Evolutionary conservation across 2,888 invertebrate species (phyloP).

Genomic region (Hemistola chrysoprasaria): DNA sequence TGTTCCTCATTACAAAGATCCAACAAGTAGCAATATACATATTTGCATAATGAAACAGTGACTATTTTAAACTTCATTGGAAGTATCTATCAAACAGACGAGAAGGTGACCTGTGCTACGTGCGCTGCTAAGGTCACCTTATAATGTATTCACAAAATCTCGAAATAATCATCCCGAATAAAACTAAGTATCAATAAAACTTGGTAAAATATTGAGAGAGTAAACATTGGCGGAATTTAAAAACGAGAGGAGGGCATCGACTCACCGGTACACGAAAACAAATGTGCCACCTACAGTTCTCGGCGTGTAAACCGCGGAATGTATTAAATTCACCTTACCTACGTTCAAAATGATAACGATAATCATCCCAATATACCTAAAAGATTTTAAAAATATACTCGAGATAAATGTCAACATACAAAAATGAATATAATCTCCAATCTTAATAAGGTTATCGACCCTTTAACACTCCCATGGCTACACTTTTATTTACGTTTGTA

Average conservation of each 20-base stretch:
- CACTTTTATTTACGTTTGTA: conserved; percentile 59
- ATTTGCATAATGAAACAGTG: conserved; percentile 39
- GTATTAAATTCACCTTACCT: conserved; percentile 1
- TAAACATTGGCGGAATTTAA: conserved; percentile 48
- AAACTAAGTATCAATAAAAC: conserved; percentile 41
- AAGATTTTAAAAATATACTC: no score
- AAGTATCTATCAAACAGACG: conserved; percentile 11
- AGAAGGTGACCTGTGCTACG: conserved; percentile 14
- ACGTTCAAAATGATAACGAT: no score
- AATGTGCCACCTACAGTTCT: conserved; percentile 36
- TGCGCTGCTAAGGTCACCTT: conserved; percentile 11
- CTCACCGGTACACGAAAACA: conserved; percentile 44
- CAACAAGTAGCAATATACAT: no score
- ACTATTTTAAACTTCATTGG: conserved; percentile 27
- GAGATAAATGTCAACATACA: conserved; percentile 2
- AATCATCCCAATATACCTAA: no score
- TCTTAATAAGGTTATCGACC: conserved; percentile 57
- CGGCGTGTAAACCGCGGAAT: conserved; percentile 18
- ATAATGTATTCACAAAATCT: no score
- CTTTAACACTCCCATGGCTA: conserved; percentile 45
- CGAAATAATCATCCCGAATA: conserved; percentile 40
- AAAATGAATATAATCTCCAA: conserved; percentile 33
- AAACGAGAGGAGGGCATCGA: conserved; percentile 53
- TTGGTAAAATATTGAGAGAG: conserved; percentile 45
- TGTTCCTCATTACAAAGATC: conserved; percentile 43